A percentile compares a stretch with the other conserved stretches of the same genome.
These are phyloP conservation scores for Pandemis corylana DNA, from an alignment of 2,888 invertebrate species.

Conservation along the genomic window DNA sequence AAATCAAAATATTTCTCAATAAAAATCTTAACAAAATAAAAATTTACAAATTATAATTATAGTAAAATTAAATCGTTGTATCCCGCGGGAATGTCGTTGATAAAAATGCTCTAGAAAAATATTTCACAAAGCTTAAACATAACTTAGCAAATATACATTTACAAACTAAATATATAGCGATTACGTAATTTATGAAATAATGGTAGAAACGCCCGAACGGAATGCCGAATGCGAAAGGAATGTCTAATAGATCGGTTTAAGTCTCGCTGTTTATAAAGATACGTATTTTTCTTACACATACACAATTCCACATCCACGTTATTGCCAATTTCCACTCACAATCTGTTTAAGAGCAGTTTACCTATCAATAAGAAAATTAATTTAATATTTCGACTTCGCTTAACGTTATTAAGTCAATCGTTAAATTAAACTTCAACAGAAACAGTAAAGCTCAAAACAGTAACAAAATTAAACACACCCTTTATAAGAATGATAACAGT, in stretches of 20 bases:
- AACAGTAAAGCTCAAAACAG: constrained; percentile 33
- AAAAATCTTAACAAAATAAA: constrained; percentile 74
- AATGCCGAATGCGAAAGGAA: constrained; percentile 65
- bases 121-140: constrained; percentile 65
- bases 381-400: constrained; percentile 1
- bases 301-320: constrained; percentile 64
- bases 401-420: background rate
- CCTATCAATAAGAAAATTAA: constrained; percentile 22
- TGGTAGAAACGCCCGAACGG: constrained; percentile 45
- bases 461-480: constrained; percentile 52
- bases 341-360: constrained; percentile 45
- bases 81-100: constrained; percentile 68
- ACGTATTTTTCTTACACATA: constrained; percentile 50
- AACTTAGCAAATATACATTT: constrained; percentile 68
- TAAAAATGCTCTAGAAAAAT: constrained; percentile 70
- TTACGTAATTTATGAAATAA: constrained; percentile 36
- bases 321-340: constrained; percentile 68
- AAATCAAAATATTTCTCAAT: constrained; percentile 50
- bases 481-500: constrained; percentile 58
- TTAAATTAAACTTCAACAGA: constrained; percentile 24
- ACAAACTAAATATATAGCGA: constrained; percentile 47
- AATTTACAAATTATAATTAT: constrained; percentile 75
- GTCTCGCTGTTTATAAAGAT: constrained; percentile 44
- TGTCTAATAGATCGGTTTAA: constrained; percentile 38
- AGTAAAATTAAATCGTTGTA: constrained; percentile 76